Base-by-base conservation (phyloP, 2,888 invertebrate genomes). In the Melipona beecheii region DNA sequence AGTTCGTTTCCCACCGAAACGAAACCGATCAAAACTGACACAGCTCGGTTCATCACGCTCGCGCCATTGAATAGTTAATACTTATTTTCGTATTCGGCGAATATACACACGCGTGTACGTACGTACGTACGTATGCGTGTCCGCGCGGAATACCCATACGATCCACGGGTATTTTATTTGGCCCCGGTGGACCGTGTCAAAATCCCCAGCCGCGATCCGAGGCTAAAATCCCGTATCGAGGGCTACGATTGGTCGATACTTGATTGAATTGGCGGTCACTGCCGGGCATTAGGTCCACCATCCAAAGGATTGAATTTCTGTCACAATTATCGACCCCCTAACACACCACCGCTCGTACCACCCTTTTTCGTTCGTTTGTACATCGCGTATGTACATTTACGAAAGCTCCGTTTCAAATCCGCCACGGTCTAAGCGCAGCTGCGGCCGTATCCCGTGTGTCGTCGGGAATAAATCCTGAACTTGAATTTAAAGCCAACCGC, bases 251-350 rank as follows among this genome's bases (percentile, higher is more conserved):
- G 91, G 91, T 87, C 86, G 89, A 87, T 75, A 83, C 88, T 91
- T 91, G 91, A 92, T 92, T 92, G 92, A 92, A 91, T 92, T 89
- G 90, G 89, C 90, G 92, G 91, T 91, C 91, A 89, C 85, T 84
- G 83, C 58, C 76, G 84, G 91, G 92, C 89, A 92, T 92, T 91
- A 91, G 89, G 88, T 91, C 86, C 87, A 78, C 83, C 89, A 86
- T 90, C 88, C 90, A 90, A 90, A 91, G 90, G 92, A 91, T 92
- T 87, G 83, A 90, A 90, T 89, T 88, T 90, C 88, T 89, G 90
- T 92, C 90, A 90, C 92, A 91, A 92, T 92, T 92, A 92, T 89
- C 89, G 86, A 89, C 78, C 88, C 17, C 27, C 2, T n/a, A 17
- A 4, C 24, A 4, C 24, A 43, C 58, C n/a, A 11, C 66, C 52